Conservation (phyloP, 1,140 invertebrate species). For the Achatina immaculata region DNA sequence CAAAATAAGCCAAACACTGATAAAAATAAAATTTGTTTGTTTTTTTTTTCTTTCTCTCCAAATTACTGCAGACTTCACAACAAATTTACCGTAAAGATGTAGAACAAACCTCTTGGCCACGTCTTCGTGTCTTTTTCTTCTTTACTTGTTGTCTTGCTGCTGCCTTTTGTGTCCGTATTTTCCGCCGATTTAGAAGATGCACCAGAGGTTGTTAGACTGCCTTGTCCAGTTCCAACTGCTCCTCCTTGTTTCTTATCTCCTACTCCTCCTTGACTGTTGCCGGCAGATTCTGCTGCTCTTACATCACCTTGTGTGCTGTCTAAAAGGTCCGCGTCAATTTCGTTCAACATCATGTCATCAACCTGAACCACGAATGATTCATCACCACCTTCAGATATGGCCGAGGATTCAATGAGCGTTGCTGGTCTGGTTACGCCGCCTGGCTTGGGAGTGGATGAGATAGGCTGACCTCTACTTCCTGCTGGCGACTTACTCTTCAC, state of each 20-base stretch:
- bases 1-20: not conserved
- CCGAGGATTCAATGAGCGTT: conserved; percentile 30
- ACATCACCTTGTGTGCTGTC: conserved; percentile 37
- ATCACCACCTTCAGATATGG: conserved; percentile 43
- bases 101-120: conserved; percentile 66
- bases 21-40: not conserved
- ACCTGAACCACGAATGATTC: conserved; percentile 67
- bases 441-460: not conserved
- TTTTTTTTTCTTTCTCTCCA: not conserved
- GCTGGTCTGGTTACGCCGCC: conserved; percentile 13
- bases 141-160: conserved; percentile 55
- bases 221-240: conserved; percentile 8
- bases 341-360: conserved; percentile 67
- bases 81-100: conserved; percentile 30
- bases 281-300: conserved; percentile 25
- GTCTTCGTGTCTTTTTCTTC: conserved; percentile 55
- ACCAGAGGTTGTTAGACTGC: conserved; percentile 29
- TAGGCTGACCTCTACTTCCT: not conserved
- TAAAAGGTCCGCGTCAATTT: conserved; percentile 65
- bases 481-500: not conserved
- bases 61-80: conserved; percentile 28
- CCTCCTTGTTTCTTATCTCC: conserved; percentile 13
- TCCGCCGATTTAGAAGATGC: conserved; percentile 29
- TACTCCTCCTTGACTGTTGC: conserved; percentile 24
- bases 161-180: conserved; percentile 43